Evolutionary conservation across 2,888 invertebrate genomes (phyloP).

Genomic region (Ennomos fuscantarius): DNA sequence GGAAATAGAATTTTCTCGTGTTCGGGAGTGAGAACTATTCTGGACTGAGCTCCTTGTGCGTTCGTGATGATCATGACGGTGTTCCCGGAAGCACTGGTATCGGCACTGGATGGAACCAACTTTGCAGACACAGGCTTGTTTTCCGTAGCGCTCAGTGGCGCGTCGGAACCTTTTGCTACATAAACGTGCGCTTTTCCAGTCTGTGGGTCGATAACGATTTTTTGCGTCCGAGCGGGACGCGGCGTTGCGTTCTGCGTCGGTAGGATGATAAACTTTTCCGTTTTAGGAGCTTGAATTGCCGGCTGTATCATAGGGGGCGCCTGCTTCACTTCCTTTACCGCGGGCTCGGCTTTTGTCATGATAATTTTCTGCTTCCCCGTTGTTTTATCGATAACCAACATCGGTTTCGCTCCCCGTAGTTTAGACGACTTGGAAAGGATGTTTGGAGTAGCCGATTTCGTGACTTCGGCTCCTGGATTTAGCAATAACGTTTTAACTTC

Average conservation of each 20-base stretch:
- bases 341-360: constrained; percentile 70
- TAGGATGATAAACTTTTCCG: constrained; percentile 77
- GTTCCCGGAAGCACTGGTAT: constrained; percentile 68
- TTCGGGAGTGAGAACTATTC: constrained; percentile 85
- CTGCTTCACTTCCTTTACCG: constrained; percentile 68
- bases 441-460: constrained; percentile 75
- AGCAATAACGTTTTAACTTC: constrained; percentile 74
- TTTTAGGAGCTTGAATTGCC: constrained; percentile 60
- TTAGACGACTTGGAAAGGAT: constrained; percentile 80
- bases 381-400: constrained; percentile 77
- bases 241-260: constrained; percentile 67
- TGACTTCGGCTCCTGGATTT: constrained; percentile 65
- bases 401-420: constrained; percentile 74
- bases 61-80: constrained; percentile 88
- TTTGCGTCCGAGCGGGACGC: constrained; percentile 71
- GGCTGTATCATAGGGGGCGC: constrained; percentile 57
- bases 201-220: constrained; percentile 79
- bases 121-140: constrained; percentile 74
- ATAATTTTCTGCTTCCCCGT: constrained; percentile 80
- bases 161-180: constrained; percentile 64
- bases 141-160: constrained; percentile 50
- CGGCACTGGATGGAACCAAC: constrained; percentile 64
- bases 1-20: constrained; percentile 86
- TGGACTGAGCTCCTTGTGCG: constrained; percentile 86
- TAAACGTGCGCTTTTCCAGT: constrained; percentile 78